These are phyloP conservation scores for Nomada fabriciana DNA, from an alignment of 2,888 invertebrate genomes.

Conservation along the genomic window DNA sequence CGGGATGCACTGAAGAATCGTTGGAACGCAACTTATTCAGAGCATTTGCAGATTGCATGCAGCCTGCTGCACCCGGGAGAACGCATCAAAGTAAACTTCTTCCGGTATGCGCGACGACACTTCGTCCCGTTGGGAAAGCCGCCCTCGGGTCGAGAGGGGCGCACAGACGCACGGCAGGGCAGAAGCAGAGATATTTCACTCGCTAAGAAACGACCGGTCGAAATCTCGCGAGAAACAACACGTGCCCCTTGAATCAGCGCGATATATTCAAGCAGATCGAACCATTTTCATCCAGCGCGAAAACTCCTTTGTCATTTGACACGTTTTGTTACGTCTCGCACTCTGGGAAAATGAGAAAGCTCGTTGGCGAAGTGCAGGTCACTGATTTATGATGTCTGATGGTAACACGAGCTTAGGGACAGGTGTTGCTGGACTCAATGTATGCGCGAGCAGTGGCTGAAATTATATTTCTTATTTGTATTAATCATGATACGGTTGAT, in stretches of 20 bases:
- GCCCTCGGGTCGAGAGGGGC: constrained; percentile 21
- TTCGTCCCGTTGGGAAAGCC: constrained; percentile 29
- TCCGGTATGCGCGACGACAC: constrained; percentile 54
- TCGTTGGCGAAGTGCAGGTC: not conserved
- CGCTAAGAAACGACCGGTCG: constrained; percentile 7
- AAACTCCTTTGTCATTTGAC: not conserved
- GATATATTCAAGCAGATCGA: constrained; percentile 10
- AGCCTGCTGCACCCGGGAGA: constrained; percentile 39
- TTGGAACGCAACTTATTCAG: constrained; percentile 38
- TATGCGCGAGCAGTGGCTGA: not conserved
- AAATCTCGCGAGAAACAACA: constrained; percentile 19
- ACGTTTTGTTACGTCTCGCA: not conserved
- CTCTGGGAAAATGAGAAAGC: not conserved
- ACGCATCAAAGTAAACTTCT: constrained; percentile 65
- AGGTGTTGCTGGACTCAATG: not conserved
- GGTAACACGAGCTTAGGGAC: not conserved
- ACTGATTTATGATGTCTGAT: not conserved
- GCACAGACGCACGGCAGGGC: constrained; percentile 6
- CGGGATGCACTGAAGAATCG: constrained; percentile 6
- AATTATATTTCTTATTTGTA: no score
- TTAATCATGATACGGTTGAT: no score
- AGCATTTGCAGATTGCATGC: constrained; percentile 68
- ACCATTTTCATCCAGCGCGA: constrained; percentile 1
- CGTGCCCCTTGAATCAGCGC: not conserved
- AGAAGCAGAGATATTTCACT: constrained; percentile 24